Evolutionary conservation across 2,888 invertebrate species (phyloP).

Genomic region (Thera obeliscata): DNA sequence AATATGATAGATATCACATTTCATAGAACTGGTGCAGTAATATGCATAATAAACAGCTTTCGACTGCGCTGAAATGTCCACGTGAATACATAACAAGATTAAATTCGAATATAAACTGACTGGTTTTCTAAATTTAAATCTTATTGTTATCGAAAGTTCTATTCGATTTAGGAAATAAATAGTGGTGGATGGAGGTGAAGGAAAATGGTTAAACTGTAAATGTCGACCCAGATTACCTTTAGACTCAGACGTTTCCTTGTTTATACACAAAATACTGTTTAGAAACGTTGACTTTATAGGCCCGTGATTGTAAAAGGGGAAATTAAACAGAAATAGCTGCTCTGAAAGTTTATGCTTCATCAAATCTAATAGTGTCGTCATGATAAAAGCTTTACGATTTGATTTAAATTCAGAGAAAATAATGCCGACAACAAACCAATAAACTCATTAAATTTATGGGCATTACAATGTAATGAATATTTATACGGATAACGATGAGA

Average conservation of each 20-base stretch:
- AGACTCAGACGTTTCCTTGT: slow-evolving; percentile 64
- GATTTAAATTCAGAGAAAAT: slow-evolving; percentile 14
- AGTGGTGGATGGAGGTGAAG: slow-evolving; percentile 56
- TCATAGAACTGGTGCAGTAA: slow-evolving; percentile 61
- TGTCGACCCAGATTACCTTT: slow-evolving; percentile 62
- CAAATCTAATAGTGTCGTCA: slow-evolving; percentile 33
- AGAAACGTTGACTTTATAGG: slow-evolving; percentile 41
- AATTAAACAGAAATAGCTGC: slow-evolving; percentile 33
- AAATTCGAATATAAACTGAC: neutral
- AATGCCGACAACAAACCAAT: slow-evolving; percentile 5
- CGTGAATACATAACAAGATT: neutral
- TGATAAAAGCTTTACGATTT: slow-evolving; percentile 32
- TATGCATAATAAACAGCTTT: slow-evolving; percentile 46
- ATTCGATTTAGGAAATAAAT: slow-evolving; percentile 7
- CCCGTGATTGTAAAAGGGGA: slow-evolving; percentile 45
- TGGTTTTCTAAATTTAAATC: slow-evolving; percentile 23
- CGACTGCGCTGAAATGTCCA: slow-evolving; percentile 32
- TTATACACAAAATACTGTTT: slow-evolving; percentile 54
- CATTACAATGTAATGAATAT: slow-evolving; percentile 7
- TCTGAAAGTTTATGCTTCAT: slow-evolving; percentile 37
- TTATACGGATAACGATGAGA: neutral
- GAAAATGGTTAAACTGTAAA: slow-evolving; percentile 65
- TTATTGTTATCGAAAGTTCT: slow-evolving; percentile 3
- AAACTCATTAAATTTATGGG: slow-evolving; percentile 18
- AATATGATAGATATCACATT: slow-evolving; percentile 65